Evolutionary conservation across 2,888 invertebrate species (phyloP).

Genomic region (Sminthurinus aureus): DNA sequence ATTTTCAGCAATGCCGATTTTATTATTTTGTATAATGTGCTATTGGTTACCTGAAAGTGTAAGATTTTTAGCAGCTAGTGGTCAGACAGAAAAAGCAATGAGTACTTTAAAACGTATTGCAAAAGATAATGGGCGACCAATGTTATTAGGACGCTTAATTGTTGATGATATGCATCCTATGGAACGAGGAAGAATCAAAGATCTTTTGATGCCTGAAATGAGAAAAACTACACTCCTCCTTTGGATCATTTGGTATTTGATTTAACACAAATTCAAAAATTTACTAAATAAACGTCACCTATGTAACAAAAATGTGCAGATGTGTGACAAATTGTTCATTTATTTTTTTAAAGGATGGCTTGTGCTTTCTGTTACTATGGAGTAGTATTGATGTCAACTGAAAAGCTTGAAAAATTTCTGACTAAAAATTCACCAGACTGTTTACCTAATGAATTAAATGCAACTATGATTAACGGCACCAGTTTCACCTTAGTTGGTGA

Average conservation of each 20-base stretch:
- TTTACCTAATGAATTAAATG: background rate
- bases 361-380: constrained; percentile 97
- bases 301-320: background rate
- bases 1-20: constrained; percentile 87
- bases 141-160: constrained; percentile 84
- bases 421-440: constrained; percentile 30
- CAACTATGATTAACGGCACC: background rate
- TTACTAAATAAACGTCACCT: background rate
- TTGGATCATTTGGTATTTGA: constrained; percentile 88
- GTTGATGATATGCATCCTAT: constrained; percentile 72
- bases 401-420: constrained; percentile 64
- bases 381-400: constrained; percentile 92
- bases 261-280: background rate
- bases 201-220: constrained; percentile 77
- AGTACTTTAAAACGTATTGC: constrained; percentile 86
- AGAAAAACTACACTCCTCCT: constrained; percentile 83
- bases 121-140: constrained; percentile 85
- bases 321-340: constrained; percentile 14
- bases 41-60: constrained; percentile 95
- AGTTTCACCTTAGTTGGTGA: background rate
- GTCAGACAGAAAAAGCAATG: constrained; percentile 85
- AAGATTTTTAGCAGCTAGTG: constrained; percentile 84
- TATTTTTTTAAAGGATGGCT: constrained; percentile 73
- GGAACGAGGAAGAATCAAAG: constrained; percentile 72
- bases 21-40: constrained; percentile 77